Conservation (phyloP, 2,797 vertebrate genomes). For the Huso huso region DNA sequence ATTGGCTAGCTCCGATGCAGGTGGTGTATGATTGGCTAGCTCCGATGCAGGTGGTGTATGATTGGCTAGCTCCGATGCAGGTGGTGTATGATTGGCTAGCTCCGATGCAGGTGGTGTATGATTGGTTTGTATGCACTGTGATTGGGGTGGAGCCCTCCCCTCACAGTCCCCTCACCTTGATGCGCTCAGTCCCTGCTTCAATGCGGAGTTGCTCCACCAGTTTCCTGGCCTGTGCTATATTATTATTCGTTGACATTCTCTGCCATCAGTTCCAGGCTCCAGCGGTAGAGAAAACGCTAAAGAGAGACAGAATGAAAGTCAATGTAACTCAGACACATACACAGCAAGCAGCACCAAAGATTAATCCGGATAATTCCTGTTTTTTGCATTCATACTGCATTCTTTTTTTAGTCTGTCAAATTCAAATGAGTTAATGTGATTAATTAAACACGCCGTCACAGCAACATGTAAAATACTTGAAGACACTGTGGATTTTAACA, state of each 20-base stretch:
- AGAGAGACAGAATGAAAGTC: conserved; percentile 4
- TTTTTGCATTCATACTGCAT: no score
- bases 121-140: background rate
- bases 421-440: no score
- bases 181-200: conserved; percentile 86
- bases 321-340: background rate
- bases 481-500: no score
- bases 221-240: conserved; percentile 91
- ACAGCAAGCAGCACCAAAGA: background rate
- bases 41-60: no score
- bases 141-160: background rate
- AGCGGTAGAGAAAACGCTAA: conserved; percentile 52
- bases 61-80: background rate
- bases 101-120: background rate
- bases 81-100: background rate
- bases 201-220: conserved; percentile 95
- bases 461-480: no score
- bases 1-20: no score
- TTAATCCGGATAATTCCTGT: no score
- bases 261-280: conserved; percentile 72
- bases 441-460: no score
- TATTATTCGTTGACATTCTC: conserved; percentile 92
- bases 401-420: no score
- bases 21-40: no score
- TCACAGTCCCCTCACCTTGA: conserved; percentile 68